Percentiles rank a stretch among this genome's conserved stretches.
Conservation (phyloP, 1,140 invertebrate species). For the Drosophila chauvacae region DNA sequence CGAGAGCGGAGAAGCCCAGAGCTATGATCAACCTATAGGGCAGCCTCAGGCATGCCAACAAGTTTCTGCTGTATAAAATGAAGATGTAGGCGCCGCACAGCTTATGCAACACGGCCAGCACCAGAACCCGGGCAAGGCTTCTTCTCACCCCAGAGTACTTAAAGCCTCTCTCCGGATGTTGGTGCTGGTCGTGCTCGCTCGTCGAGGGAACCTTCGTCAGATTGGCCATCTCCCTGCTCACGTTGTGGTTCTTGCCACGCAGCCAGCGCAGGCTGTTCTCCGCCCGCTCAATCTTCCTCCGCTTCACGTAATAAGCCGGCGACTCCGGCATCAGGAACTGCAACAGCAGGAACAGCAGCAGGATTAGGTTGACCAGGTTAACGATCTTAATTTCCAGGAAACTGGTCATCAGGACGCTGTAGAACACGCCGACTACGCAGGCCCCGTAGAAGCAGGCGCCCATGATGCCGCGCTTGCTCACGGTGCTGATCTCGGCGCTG, state of each 20-base stretch:
- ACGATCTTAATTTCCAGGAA: conserved; percentile 81
- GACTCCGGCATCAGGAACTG: conserved; percentile 89
- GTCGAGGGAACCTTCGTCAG: not conserved
- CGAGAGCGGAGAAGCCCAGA: not conserved
- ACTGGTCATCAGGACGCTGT: conserved; percentile 86
- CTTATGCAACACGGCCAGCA: conserved; percentile 14
- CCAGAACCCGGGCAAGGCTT: conserved; percentile 6
- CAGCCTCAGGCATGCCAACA: not conserved
- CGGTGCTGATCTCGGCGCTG: conserved; percentile 89
- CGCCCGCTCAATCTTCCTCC: conserved; percentile 87
- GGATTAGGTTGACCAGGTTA: conserved; percentile 86
- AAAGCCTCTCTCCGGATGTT: not conserved
- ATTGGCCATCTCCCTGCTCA: conserved; percentile 19
- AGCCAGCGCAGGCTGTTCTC: conserved; percentile 87
- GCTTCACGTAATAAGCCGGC: conserved; percentile 85
- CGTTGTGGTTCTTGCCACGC: conserved; percentile 88
- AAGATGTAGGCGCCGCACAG: conserved; percentile 15
- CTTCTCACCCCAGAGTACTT: conserved; percentile 1
- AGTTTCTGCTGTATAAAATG: not conserved
- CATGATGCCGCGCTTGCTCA: conserved; percentile 88
- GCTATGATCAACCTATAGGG: rapidly evolving
- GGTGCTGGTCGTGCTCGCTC: not conserved
- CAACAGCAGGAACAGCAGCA: conserved; percentile 85
- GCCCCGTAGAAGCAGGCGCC: conserved; percentile 88
- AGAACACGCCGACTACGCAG: conserved; percentile 88